A percentile compares a stretch with the other conserved stretches of the same genome.
Evolutionary conservation across 2,797 vertebrate genomes (phyloP).

Genomic region (Rhyacichthys aspro): DNA sequence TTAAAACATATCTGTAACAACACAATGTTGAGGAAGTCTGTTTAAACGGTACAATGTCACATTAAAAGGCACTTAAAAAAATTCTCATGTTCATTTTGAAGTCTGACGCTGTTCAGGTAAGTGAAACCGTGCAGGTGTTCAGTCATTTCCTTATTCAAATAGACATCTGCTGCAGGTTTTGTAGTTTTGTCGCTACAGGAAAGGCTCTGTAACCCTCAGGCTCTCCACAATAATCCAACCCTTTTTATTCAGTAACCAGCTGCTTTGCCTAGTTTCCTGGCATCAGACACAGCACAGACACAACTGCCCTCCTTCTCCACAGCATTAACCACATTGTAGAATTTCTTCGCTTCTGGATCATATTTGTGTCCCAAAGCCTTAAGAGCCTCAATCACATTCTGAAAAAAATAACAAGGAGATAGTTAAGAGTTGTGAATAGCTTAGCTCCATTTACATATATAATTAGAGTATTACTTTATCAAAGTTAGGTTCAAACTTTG

Average conservation of each 20-base stretch:
- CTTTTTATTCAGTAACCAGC: constrained; percentile 75
- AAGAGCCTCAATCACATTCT: constrained; percentile 66
- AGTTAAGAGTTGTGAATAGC: constrained; percentile 3
- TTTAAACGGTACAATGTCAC: not conserved
- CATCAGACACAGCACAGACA: constrained; percentile 76
- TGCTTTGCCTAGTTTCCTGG: constrained; percentile 74
- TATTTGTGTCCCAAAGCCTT: constrained; percentile 59
- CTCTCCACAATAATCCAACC: not conserved
- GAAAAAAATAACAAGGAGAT: constrained; percentile 7
- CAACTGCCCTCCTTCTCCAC: constrained; percentile 66
- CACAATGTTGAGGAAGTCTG: not conserved
- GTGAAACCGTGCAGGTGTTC: too few species aligned
- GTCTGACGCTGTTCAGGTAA: too few species aligned
- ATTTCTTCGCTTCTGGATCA: not conserved
- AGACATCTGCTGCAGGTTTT: constrained; percentile 17
- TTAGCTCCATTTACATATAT: constrained; percentile 2
- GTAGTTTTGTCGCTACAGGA: constrained; percentile 7
- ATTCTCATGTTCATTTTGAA: too few species aligned
- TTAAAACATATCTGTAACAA: not conserved
- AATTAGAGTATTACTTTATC: constrained; percentile 57
- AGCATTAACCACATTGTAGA: constrained; percentile 78
- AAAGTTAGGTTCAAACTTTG: constrained; percentile 72
- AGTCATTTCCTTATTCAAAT: constrained; percentile 11
- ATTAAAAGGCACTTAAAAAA: too few species aligned
- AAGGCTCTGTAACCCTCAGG: constrained; percentile 21